Evolutionary conservation across 2,888 invertebrate genomes (phyloP), one percentile per base, ranked within the genome.

Genomic region (Tipula lateralis): DNA sequence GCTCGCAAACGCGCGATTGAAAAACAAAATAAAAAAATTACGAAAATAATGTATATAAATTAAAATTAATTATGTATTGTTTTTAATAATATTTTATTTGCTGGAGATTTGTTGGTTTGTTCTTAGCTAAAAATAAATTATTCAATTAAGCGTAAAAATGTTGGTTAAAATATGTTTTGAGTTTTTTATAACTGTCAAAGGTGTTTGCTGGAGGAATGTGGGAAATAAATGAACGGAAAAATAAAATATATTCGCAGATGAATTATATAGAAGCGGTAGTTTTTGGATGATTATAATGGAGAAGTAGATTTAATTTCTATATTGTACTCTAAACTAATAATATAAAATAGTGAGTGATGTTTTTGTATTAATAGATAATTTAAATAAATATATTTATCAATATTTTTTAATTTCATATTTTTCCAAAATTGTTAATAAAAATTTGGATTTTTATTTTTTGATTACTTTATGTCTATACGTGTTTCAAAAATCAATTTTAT

Each of bases 51-150:
- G 66, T 66, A 66, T 66, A 66, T 66, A 66, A 66, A 66, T 66
- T 66, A 66, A 66, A 66, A 66, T 66, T 66, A 66, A 66, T 66
- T 66, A 66, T 66, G 66, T 66, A 66, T 66, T 66, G 66, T 66
- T 66, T 66, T 24, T 19, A 24, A n/a, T 32, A 5, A 13, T 12
- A 24, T 66, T 19, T 66, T 66, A 66, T 66, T 66, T 66, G 66
- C 24, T 66, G 66, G 24, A 66, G 66, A 66, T 66, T 66, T 24
- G 66, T 19, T 66, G 66, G 66, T 66, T 66, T 24, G 24, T 66
- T 66, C 24, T 66, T 66, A 66, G 66, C 66, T 66, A 66, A 66
- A 66, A 66, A 9, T 66, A 66, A 66, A 66, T 66, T 66, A 66
- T 66, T 66, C 66, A 66, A 66, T 66, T 66, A 66, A 66, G 66